Base-by-base conservation (phyloP, 1,140 invertebrate genomes). In the Anthonomus grandis region DNA sequence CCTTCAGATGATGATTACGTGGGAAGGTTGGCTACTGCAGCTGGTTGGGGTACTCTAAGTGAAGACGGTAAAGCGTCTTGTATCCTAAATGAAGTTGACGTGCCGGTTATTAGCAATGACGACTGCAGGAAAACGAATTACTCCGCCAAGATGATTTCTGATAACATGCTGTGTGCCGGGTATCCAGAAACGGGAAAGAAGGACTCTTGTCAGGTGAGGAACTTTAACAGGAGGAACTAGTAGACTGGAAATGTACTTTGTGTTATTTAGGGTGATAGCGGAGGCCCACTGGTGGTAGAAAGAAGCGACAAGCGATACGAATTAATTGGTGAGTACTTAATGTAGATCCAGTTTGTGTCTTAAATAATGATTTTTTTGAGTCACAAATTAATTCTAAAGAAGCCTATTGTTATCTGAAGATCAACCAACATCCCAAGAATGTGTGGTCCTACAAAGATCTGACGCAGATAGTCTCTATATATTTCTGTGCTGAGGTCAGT, bases 151-250 rank as follows among this genome's bases (percentile, higher is more conserved):
- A 88, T 89, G 84, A 92, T 93, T 48, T 87, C 87, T 0, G 84
- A 90, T 57, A 90, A 91, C 66, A 91, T 91, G 90, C 64, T 93
- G 68, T 93, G 90, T 67, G 90, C 90, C 18, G 90, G 90, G 8
- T 89, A 89, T 69, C 78, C 81, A 0, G 81, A 86, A 13, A 76
- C 77, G 4, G 90, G 90, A 9, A 77, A 82, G 38, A 90, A 86
- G 64, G 91, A 94, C 73, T 88, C 89, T 21, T 93, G 90, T 68
- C 90, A 93, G 78, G 87, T 89, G 74, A 23, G n/a, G n/a, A n/a
- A n/a, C n/a, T n/a, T 17, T 22, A 21, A 48, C n/a, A 48, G 15
- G 1, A 3, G 18, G 34, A 34, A n/a, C 34, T 13, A 9, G 4
- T 25, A 37, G 41, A 27, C 10, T 24, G 15, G 19, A 19, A 57